Base-by-base conservation (phyloP, 2,113 vertebrate species). In the Cynocephalus volans region DNA sequence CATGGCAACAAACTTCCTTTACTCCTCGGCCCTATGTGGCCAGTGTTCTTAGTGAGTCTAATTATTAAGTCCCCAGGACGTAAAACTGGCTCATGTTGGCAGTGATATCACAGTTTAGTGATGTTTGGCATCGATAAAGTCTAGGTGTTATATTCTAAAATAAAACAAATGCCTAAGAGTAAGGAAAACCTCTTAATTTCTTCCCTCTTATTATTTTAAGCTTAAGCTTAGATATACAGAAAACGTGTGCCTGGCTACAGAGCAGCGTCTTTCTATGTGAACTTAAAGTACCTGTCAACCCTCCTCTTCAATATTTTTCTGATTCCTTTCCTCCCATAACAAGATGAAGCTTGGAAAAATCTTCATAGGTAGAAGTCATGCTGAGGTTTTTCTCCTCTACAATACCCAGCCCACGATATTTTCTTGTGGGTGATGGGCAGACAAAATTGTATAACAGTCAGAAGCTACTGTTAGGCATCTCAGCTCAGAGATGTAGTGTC, bases 331-430 rank as follows among this genome's bases (percentile, higher is more conserved):
- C 1, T 41, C 28, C 85, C 19, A 31, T 85, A 70, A 48, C 10
- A 76, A 75, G 82, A 90, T 12, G 11, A 80, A 94, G 15, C 41
- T 79, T 95, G 82, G 45, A 69, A 89, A 97, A 95, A 56, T 85
- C 48, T 52, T 60, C 0, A 15, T 58, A 17, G 58, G 18, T 56
- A 64, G 31, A 69, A 92, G n/a, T 23, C 28, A 48, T 67, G 26
- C 6, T 48, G 62, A 95, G 1, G 9, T 6, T 94, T 90, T 93
- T 93, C 50, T 95, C 31, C 24, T 88, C 31, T 28, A 83, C 65
- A 93, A 62, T 89, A 93, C 5, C 26, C 18, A 82, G 15, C 1
- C 31, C 52, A 28, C 26, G 69, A 4, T 65, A 62, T 76, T 31
- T 62, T 21, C 41, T 67, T 92, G 28, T 86, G 84, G 48, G 12